Percentiles rank a stretch among this genome's conserved stretches.
phyloP scores from a whole-genome alignment of 2,797 vertebrate genomes.

The Spondyliosoma cantharus region DNA sequence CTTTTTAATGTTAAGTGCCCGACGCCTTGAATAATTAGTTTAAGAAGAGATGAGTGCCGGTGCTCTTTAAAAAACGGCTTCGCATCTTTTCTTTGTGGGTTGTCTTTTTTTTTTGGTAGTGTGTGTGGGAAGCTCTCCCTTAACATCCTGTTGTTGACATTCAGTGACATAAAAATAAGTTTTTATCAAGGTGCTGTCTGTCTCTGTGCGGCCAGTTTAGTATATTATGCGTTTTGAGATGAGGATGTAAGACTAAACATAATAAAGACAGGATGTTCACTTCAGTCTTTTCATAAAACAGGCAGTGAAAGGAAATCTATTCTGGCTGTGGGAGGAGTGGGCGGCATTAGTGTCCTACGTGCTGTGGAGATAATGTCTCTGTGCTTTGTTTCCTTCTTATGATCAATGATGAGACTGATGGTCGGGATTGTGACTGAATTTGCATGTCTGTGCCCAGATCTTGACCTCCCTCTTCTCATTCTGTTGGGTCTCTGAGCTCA shows the following conservation, averaged over 20 bases:
- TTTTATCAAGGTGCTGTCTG: slow-evolving; percentile 12
- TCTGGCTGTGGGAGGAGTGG: not conserved
- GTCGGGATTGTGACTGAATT: not conserved
- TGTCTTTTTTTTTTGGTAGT: not conserved
- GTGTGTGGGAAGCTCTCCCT: not conserved
- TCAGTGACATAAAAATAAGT: slow-evolving; percentile 37
- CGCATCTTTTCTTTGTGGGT: slow-evolving; percentile 11
- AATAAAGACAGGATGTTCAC: not conserved
- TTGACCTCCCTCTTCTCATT: not conserved
- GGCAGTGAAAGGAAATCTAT: not conserved
- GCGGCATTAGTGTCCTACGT: not conserved
- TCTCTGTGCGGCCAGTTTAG: slow-evolving; percentile 1
- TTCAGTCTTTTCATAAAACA: not conserved
- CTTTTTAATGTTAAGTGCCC: slow-evolving; percentile 55
- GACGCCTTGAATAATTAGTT: slow-evolving; percentile 60
- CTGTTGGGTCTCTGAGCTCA: too few relatives aligned
- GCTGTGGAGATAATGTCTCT: not conserved
- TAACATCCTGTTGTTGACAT: slow-evolving; percentile 33
- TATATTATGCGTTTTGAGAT: slow-evolving; percentile 11
- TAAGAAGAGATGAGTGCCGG: slow-evolving; percentile 36
- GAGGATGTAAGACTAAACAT: slow-evolving; percentile 4
- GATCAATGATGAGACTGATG: not conserved
- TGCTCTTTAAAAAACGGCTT: slow-evolving; percentile 19
- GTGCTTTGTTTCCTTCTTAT: not conserved
- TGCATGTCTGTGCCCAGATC: not conserved